phyloP scores from a whole-genome alignment of 2,888 invertebrate species.

The Amaurobius ferox region DNA sequence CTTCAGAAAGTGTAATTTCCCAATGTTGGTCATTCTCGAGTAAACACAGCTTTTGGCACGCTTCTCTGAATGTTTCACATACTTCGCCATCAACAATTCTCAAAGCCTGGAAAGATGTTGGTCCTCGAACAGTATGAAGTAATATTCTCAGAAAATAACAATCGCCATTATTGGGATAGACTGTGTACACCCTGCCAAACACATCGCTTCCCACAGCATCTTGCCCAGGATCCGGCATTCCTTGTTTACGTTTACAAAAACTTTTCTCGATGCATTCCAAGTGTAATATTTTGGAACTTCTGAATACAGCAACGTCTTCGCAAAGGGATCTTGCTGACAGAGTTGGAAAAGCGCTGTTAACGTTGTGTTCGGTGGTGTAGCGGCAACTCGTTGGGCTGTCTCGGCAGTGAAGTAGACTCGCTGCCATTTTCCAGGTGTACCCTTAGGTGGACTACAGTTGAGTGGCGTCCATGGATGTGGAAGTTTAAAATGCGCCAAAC shows the following conservation, averaged over 20 bases:
- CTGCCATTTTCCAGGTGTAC: slow-evolving; percentile 76
- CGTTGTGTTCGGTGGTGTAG: neutral
- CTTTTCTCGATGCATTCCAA: neutral
- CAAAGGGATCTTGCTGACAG: neutral
- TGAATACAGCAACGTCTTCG: neutral
- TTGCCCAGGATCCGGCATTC: neutral
- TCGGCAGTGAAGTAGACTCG: slow-evolving; percentile 75
- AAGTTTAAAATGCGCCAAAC: slow-evolving; percentile 76
- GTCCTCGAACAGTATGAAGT: neutral
- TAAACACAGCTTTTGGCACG: neutral
- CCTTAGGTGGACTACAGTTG: slow-evolving; percentile 15
- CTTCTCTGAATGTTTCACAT: neutral
- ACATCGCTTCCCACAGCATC: neutral
- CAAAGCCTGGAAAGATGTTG: slow-evolving; percentile 66
- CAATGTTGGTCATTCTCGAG: neutral
- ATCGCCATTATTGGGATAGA: slow-evolving; percentile 3
- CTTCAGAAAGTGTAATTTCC: neutral
- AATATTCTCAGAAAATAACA: neutral
- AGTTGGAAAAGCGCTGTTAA: slow-evolving; percentile 12
- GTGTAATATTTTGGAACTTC: neutral
- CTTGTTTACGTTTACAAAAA: neutral
- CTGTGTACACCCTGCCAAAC: slow-evolving; percentile 24
- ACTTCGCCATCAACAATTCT: neutral
- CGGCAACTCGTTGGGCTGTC: neutral
- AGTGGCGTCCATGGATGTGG: slow-evolving; percentile 75